Evolutionary conservation across 1,140 invertebrate genomes (phyloP).

Genomic region (Ctenoplectra terminalis): DNA sequence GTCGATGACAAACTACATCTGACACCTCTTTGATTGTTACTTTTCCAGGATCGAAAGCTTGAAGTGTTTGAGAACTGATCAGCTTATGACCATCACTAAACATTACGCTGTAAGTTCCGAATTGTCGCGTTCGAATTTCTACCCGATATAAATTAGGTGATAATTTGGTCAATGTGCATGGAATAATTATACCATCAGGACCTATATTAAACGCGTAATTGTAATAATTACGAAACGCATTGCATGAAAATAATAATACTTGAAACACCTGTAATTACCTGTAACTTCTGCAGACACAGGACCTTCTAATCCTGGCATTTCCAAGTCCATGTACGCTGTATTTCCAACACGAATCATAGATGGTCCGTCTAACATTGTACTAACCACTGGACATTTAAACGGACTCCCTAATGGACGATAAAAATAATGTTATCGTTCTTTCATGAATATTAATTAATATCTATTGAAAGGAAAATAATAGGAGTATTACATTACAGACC

Average conservation of each 20-base stretch:
- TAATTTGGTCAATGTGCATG: conserved; percentile 82
- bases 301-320: conserved; percentile 78
- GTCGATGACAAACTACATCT: conserved; percentile 92
- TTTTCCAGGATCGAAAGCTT: conserved; percentile 93
- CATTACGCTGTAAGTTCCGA: conserved; percentile 86
- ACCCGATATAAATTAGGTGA: conserved; percentile 83
- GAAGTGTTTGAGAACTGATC: conserved; percentile 87
- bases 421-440: conserved; percentile 3
- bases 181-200: conserved; percentile 85
- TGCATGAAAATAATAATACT: not conserved
- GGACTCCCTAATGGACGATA: conserved; percentile 88
- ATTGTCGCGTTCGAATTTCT: conserved; percentile 84
- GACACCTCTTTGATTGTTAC: conserved; percentile 91
- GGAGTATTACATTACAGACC: conserved; percentile 77
- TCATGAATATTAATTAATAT: not conserved
- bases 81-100: conserved; percentile 84
- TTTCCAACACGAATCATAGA: conserved; percentile 82
- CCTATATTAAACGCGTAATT: conserved; percentile 75
- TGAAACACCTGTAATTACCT: conserved; percentile 59
- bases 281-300: conserved; percentile 80
- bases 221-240: not conserved
- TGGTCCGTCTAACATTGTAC: conserved; percentile 81
- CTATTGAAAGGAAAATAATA: not conserved
- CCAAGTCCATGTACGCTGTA: conserved; percentile 83
- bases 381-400: conserved; percentile 87